Conservation (phyloP, 2,113 vertebrate species). For the Sapajus apella region DNA sequence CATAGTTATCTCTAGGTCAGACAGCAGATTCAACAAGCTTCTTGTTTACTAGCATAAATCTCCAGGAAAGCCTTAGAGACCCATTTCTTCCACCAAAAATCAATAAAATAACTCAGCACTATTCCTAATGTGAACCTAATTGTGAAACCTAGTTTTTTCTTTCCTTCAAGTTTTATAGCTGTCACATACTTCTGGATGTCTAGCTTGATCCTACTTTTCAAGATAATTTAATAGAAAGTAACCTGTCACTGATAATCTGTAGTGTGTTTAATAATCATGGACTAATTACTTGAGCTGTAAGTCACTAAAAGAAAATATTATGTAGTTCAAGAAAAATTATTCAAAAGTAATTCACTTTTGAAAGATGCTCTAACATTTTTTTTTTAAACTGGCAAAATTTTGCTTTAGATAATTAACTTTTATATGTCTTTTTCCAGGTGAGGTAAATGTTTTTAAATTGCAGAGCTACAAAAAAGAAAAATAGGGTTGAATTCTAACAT, state of each 20-base stretch:
- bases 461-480: constrained; percentile 26
- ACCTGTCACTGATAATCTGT: not conserved
- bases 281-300: constrained; percentile 19
- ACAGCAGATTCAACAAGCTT: constrained; percentile 41
- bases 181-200: not conserved
- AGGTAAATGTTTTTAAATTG: not conserved
- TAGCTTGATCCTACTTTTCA: not conserved
- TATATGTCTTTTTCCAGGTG: not conserved
- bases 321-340: constrained; percentile 24
- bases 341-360: not conserved
- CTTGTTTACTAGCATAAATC: constrained; percentile 45
- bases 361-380: not conserved
- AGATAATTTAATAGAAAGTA: not conserved
- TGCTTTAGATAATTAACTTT: constrained; percentile 10
- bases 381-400: not conserved
- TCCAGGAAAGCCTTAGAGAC: constrained; percentile 58
- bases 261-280: not conserved
- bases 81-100: not conserved
- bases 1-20: constrained; percentile 55
- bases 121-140: not conserved
- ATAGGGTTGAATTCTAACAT: not conserved
- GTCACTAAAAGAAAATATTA: not conserved
- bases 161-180: not conserved
- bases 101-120: constrained; percentile 7
- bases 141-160: not conserved